Conservation (phyloP, 1,140 invertebrate genomes). For the Chironomus tepperi region DNA sequence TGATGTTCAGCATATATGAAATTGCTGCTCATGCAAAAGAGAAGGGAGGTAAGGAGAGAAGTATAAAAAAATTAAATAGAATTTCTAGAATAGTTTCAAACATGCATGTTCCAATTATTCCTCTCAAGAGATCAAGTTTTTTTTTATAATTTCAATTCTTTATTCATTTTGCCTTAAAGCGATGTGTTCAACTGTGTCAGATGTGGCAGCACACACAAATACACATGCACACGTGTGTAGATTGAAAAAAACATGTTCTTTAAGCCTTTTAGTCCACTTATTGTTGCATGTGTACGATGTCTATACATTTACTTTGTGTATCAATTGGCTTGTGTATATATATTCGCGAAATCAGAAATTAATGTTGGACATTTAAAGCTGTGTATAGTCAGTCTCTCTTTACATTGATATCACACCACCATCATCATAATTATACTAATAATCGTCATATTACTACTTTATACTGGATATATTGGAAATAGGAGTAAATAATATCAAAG, state of each 20-base stretch:
- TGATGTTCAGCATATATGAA: no score
- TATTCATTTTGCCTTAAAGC: background rate
- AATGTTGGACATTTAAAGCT: background rate
- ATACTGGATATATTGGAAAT: background rate
- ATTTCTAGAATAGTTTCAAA: background rate
- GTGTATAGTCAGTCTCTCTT: background rate
- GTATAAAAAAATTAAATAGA: no score
- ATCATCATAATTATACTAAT: background rate
- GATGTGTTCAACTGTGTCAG: background rate
- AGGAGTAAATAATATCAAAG: background rate
- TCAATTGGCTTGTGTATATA: no score
- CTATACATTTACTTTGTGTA: background rate
- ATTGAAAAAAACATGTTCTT: background rate
- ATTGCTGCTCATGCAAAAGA: no score
- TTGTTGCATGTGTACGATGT: background rate
- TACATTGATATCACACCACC: background rate
- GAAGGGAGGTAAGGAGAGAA: no score
- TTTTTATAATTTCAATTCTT: background rate
- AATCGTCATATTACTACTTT: background rate
- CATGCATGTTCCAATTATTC: slow-evolving; percentile 20
- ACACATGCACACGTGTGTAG: background rate
- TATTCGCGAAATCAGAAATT: slow-evolving; percentile 10
- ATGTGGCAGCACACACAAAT: background rate
- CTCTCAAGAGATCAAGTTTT: slow-evolving; percentile 3
- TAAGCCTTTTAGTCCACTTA: background rate